Percentiles rank a stretch among this genome's conserved stretches.
phyloP scores from a whole-genome alignment of 2,888 invertebrate species.

The Eilema griseolum region DNA sequence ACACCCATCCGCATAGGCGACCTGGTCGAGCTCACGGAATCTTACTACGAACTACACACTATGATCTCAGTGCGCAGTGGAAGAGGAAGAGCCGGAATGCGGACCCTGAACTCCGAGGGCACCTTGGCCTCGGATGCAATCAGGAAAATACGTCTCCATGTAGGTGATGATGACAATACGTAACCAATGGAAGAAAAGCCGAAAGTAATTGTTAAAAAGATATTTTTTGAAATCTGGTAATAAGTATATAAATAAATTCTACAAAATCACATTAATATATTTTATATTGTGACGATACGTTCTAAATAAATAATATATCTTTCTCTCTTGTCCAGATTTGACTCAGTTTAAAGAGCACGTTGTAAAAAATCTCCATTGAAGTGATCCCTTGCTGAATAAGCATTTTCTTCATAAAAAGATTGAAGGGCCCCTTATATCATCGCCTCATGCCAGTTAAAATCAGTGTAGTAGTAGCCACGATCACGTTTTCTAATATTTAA shows the following conservation, averaged over 20 bases:
- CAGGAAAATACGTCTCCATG: no score
- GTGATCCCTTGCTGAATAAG: conserved; percentile 44
- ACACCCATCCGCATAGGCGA: no score
- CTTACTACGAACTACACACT: no score
- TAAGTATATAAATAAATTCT: not conserved
- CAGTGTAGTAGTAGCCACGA: conserved; percentile 6
- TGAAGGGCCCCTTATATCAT: conserved; percentile 47
- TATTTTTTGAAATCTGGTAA: not conserved
- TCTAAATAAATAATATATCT: no score
- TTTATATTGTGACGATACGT: not conserved
- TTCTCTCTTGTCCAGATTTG: not conserved
- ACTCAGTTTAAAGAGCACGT: conserved; percentile 3
- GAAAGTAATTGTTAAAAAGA: no score
- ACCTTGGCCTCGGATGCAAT: no score
- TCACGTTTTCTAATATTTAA: not conserved
- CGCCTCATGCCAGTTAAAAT: conserved; percentile 22
- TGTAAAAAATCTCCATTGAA: conserved; percentile 33
- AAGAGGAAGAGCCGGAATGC: no score
- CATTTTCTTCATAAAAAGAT: conserved; percentile 45
- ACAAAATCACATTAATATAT: not conserved
- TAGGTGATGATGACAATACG: no score
- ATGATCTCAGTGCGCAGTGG: no score
- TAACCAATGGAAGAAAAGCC: no score
- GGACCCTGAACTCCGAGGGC: no score
- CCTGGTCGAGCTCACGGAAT: no score